Evolutionary conservation across 92 coral and sea anemone genomes (phyloP).

Genomic region (Zoanthus gigantus): DNA sequence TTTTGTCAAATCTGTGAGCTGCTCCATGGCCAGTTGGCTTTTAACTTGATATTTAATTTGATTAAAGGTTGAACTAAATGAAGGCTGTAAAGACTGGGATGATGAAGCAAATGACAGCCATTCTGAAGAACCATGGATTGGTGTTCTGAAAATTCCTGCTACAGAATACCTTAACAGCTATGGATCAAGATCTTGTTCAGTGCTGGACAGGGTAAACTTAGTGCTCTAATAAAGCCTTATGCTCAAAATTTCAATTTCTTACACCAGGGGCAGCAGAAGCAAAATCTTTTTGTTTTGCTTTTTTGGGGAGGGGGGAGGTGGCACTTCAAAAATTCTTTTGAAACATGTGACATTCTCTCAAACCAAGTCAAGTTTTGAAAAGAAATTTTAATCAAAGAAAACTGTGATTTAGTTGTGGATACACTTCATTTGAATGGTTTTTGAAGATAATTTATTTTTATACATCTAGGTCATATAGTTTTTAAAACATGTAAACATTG

Average conservation of each 20-base stretch:
- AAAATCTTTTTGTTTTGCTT: background rate
- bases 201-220: slow-evolving; percentile 56
- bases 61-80: background rate
- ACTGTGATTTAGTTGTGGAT: no score
- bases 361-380: no score
- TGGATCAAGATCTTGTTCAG: slow-evolving; percentile 67
- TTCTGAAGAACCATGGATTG: slow-evolving; percentile 61
- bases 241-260: background rate
- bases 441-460: no score
- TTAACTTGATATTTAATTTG: no score
- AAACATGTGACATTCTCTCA: background rate
- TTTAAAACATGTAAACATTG: no score
- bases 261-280: background rate
- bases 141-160: slow-evolving; percentile 67
- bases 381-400: no score
- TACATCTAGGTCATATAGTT: no score
- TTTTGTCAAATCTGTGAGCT: no score
- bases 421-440: no score
- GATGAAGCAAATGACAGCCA: slow-evolving; percentile 29
- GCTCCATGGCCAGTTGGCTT: no score
- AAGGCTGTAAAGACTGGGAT: slow-evolving; percentile 4
- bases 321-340: no score
- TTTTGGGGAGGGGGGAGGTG: no score
- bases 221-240: background rate
- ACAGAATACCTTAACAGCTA: slow-evolving; percentile 57